Base-by-base conservation (phyloP, 2,113 vertebrate genomes). In the Otocyon megalotis region DNA sequence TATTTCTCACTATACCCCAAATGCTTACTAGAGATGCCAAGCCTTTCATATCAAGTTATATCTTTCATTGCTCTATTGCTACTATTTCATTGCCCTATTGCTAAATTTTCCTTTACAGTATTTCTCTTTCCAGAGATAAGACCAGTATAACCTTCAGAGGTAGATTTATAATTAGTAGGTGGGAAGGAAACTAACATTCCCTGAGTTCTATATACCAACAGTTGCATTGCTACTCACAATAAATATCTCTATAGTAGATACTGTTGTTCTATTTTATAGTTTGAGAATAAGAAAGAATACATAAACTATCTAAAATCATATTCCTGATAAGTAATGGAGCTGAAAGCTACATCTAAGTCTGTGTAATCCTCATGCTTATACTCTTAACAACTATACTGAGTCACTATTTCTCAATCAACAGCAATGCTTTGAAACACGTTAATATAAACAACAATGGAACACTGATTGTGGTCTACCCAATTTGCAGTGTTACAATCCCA, bases 331-430 rank as follows among this genome's bases (percentile, higher is more conserved):
- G 20, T 72, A 56, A 28, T 90, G 16, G 54, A 72, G 80, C 28
- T 48, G 43, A 48, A 35, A 94, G 32, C n/a, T 62, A 35, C 28
- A 63, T 90, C 26, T 86, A 80, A 72, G 53, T 96, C n/a, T 96
- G 7, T 69, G 24, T 76, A 26, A 60, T 30, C 19, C 43, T 28
- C 60, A 11, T 15, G 2, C 3, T n/a, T 62, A 0, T 91, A 28
- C 22, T 80, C 28, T 63, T 74, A 72, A 90, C n/a, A 56, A 86
- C 13, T 50, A 48, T 50, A 24, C 62, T 86, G 12, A 56, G 5
- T 72, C 19, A 8, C 32, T 71, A 48, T 50, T 72, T 90, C 20
- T 53, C 32, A 85, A 65, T 43, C 37, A 67, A 20, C 28, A 85
- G 26, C 30, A 93, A 69, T 67, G 37, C 6, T 74, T 74, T 17